These are phyloP conservation scores for Pseudochaenichthys georgianus DNA, from an alignment of 2,797 vertebrate species.

Conservation along the genomic window DNA sequence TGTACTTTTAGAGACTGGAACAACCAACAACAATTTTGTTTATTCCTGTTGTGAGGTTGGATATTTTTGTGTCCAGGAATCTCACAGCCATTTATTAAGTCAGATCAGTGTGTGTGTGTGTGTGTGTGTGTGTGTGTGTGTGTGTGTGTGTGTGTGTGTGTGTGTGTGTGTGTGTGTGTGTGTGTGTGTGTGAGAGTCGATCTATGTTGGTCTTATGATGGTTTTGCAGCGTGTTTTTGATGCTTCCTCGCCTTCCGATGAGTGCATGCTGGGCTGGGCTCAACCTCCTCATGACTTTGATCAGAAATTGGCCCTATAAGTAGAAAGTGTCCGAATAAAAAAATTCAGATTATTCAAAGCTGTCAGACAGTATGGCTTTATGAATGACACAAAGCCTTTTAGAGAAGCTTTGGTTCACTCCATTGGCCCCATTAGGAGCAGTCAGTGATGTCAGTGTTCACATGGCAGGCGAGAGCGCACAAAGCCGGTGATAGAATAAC, in stretches of 20 bases:
- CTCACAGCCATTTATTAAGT: background rate
- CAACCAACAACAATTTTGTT: background rate
- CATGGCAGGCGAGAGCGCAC: conserved; percentile 23
- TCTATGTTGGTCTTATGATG: conserved; percentile 5
- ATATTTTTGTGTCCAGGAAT: conserved; percentile 3
- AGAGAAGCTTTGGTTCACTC: conserved; percentile 18
- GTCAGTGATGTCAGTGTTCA: conserved; percentile 42
- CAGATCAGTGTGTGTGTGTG: background rate
- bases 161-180: background rate
- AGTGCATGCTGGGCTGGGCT: conserved; percentile 6
- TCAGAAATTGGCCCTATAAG: background rate
- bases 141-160: too few relatives aligned
- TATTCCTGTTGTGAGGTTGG: background rate
- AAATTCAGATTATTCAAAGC: conserved; percentile 19
- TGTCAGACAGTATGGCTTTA: conserved; percentile 10
- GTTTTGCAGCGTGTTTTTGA: background rate
- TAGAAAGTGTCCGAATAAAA: conserved; percentile 20
- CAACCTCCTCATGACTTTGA: background rate
- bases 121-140: background rate
- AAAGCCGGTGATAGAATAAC: conserved; percentile 25
- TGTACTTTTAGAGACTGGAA: too few relatives aligned
- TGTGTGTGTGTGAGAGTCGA: background rate
- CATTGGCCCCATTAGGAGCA: conserved; percentile 45
- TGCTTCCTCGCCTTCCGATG: background rate
- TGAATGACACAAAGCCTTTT: conserved; percentile 49